phyloP scores from a whole-genome alignment of 2,113 vertebrate species.

The Laterallus jamaicensis region DNA sequence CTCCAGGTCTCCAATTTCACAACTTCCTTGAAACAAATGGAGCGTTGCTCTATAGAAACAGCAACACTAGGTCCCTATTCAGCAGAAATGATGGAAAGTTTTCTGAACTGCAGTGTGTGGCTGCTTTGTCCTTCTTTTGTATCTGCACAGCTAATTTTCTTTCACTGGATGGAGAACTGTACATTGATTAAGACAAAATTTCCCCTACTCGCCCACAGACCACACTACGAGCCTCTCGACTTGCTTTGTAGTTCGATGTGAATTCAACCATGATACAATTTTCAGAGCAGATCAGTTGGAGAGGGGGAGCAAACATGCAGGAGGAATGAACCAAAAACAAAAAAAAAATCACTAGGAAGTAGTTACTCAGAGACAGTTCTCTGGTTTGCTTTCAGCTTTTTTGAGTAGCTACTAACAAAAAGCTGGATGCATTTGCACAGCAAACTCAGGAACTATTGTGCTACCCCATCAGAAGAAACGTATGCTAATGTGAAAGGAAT shows the following conservation, averaged over 20 bases:
- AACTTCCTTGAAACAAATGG: constrained; percentile 61
- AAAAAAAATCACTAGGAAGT: not conserved
- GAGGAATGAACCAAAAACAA: not conserved
- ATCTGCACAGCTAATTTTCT: constrained; percentile 30
- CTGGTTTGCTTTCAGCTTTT: constrained; percentile 3
- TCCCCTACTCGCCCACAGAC: constrained; percentile 11
- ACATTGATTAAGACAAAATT: constrained; percentile 54
- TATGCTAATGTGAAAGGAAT: not conserved
- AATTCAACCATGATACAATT: constrained; percentile 62
- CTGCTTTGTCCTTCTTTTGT: constrained; percentile 56
- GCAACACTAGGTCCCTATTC: constrained; percentile 34
- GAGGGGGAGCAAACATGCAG: not conserved
- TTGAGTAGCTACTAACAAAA: not conserved
- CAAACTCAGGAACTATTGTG: not conserved
- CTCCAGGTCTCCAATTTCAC: constrained; percentile 35
- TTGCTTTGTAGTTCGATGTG: constrained; percentile 29
- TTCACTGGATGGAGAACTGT: constrained; percentile 48
- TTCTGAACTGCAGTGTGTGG: constrained; percentile 33
- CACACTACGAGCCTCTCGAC: constrained; percentile 15
- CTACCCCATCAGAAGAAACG: not conserved
- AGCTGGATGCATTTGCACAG: not conserved
- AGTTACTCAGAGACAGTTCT: not conserved
- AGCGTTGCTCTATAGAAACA: constrained; percentile 54
- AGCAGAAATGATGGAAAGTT: constrained; percentile 58
- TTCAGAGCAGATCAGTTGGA: constrained; percentile 37